Evolutionary conservation across 2,888 invertebrate species (phyloP).

Genomic region (Cheiracanthium punctorium): DNA sequence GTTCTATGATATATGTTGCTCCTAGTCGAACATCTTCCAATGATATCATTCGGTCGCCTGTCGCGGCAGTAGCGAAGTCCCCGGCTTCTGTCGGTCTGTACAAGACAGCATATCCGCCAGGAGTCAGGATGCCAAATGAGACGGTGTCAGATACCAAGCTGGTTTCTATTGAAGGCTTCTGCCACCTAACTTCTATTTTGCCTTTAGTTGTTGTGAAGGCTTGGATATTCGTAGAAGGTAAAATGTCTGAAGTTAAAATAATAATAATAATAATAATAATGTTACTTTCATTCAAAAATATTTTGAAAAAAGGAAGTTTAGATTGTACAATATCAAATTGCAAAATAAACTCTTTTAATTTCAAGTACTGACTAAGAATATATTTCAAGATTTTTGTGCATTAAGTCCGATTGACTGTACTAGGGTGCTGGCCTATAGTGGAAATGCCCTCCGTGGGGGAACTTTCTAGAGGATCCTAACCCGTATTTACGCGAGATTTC

Average conservation of each 20-base stretch:
- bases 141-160: slow-evolving; percentile 16
- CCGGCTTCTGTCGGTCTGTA: slow-evolving; percentile 24
- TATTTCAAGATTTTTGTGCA: no score
- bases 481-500: no score
- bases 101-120: slow-evolving; percentile 25
- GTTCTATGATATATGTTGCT: slow-evolving; percentile 35
- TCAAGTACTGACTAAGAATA: no score
- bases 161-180: slow-evolving; percentile 24
- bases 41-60: background rate
- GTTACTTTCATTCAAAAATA: background rate
- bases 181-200: slow-evolving; percentile 53
- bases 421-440: no score
- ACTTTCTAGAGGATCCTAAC: no score
- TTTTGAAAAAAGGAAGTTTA: background rate
- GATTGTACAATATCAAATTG: background rate
- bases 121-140: background rate
- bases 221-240: slow-evolving; percentile 15
- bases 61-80: background rate
- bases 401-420: no score
- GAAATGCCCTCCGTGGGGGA: no score
- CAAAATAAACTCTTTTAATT: no score
- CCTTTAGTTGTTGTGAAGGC: slow-evolving; percentile 55
- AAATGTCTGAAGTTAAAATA: slow-evolving; percentile 20
- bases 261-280: no score
- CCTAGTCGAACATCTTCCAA: slow-evolving; percentile 54